phyloP scores from a whole-genome alignment of 2,113 vertebrate species.

The Neodon shergylaensis region DNA sequence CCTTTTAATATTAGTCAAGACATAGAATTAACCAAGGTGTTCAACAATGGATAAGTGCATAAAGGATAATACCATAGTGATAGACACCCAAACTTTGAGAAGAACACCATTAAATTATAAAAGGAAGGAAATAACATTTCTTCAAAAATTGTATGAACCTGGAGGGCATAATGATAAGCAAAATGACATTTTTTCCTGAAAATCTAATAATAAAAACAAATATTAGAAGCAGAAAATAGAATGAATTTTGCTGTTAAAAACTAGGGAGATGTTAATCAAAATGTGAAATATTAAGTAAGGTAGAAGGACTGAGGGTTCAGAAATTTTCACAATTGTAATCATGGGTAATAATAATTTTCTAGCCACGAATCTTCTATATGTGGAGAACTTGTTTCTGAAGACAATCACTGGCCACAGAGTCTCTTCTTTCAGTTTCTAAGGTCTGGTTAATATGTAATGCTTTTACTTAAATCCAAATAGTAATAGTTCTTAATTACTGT shows the following conservation, averaged over 20 bases:
- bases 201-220: background rate
- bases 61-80: background rate
- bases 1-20: background rate
- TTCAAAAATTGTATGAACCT: background rate
- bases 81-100: background rate
- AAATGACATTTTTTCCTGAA: background rate
- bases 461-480: background rate
- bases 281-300: background rate
- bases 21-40: background rate
- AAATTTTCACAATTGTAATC: background rate
- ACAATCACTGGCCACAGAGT: too few species aligned
- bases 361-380: too few species aligned
- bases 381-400: background rate
- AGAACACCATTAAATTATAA: background rate
- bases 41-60: too few species aligned
- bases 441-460: too few species aligned
- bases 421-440: background rate
- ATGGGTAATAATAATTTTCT: background rate
- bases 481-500: too few species aligned
- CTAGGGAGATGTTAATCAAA: background rate
- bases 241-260: background rate
- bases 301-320: background rate
- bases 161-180: background rate
- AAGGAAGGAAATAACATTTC: background rate
- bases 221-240: background rate